Base-by-base conservation (phyloP, 2,797 vertebrate genomes). In the Antennarius maculatus region DNA sequence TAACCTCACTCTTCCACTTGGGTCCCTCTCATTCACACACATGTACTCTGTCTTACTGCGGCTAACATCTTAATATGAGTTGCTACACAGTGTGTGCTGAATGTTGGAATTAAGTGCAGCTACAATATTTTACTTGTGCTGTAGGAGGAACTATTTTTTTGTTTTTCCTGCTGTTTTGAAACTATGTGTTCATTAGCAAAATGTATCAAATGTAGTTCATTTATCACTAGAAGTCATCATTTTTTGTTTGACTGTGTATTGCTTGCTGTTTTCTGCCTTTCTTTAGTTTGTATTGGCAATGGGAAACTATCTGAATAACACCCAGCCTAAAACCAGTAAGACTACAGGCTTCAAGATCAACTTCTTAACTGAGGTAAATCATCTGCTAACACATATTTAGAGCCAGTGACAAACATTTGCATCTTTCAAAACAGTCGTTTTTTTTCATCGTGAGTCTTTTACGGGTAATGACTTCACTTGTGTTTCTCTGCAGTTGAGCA, bases 261-360 rank as follows among this genome's bases (percentile, higher is more conserved):
- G 13, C 17, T 53, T 43, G 23, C 11, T 69, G 11, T 23, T 4
- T 74, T 66, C 16, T 27, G n/a, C 54, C 31, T 47, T 78, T 79
- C 68, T 65, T 28, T 80, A 99, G 98, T 99, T 99, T 70, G 98
- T 99, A 64, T 84, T 99, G 88, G 97, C 97, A 0, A 99, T 99
- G 97, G 98, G 98, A 9, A 99, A 99, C 87, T 99, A 99, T 61
- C 87, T 99, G 84, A 99, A 98, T 76, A 97, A 97, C 0, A 96
- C 95, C 72, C 97, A 98, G 82, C 97, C 97, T 13, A 96, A 96
- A 88, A 95, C 92, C 69, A 94, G 92, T 90, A 98, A 96, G 87
- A 98, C 97, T 0, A 98, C 98, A 0, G 96, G 97, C 77, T 99
- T 99, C 76, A 99, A 99, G 89, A 99, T 99, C 81, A 99, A 97